Conservation (phyloP, 2,888 invertebrate species). For the Himalopsyche anomala region DNA sequence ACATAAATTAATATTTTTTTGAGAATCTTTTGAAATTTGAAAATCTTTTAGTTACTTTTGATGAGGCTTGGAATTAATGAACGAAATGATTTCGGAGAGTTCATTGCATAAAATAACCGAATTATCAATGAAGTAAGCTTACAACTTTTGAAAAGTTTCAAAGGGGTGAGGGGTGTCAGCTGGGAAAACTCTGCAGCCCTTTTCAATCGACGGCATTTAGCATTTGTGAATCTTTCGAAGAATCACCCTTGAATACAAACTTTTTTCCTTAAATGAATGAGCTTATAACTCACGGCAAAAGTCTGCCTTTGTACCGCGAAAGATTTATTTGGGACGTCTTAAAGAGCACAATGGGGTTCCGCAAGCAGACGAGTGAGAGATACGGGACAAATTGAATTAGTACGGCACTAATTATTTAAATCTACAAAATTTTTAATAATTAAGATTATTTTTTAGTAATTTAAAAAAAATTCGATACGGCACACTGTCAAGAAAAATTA, state of each 20-base stretch:
- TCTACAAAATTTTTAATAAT: constrained; percentile 44
- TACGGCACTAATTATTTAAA: constrained; percentile 52
- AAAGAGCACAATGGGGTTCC: constrained; percentile 28
- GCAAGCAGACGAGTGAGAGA: constrained; percentile 42
- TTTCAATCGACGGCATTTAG: constrained; percentile 40
- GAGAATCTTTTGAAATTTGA: neutral
- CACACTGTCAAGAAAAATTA: no score
- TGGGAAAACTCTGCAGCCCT: constrained; percentile 22
- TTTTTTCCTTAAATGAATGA: constrained; percentile 42
- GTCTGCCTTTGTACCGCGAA: constrained; percentile 38
- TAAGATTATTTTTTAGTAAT: constrained; percentile 11
- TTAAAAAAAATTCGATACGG: neutral
- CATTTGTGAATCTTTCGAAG: constrained; percentile 36
- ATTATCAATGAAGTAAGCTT: constrained; percentile 13
- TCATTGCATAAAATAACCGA: constrained; percentile 40
- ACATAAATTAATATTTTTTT: no score
- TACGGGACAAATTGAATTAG: constrained; percentile 49
- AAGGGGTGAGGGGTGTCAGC: constrained; percentile 27
- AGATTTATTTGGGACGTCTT: constrained; percentile 42
- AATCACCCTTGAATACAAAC: constrained; percentile 28
- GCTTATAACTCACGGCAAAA: constrained; percentile 44
- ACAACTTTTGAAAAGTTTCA: constrained; percentile 14
- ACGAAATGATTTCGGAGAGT: constrained; percentile 19
- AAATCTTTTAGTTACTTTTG: neutral
- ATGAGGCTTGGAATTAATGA: constrained; percentile 9